Evolutionary conservation across 2,888 invertebrate genomes (phyloP).

Genomic region (Lycaena phlaeas): DNA sequence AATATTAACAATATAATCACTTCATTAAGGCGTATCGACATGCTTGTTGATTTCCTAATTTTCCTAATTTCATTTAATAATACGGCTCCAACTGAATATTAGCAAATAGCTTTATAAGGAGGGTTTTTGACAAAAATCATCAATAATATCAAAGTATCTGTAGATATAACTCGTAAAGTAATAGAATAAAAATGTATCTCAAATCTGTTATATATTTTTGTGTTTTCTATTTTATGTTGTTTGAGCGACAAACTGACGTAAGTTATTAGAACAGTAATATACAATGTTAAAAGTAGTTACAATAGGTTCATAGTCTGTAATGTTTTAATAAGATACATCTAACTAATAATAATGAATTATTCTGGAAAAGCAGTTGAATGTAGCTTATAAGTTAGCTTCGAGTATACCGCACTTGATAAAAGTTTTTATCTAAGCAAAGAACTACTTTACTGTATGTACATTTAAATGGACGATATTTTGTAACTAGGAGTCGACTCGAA

Average conservation of each 20-base stretch:
- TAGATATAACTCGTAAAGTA: background rate
- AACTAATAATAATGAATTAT: no score
- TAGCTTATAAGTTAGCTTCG: no score
- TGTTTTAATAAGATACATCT: no score
- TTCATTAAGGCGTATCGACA: background rate
- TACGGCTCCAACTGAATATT: background rate
- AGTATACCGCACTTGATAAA: no score
- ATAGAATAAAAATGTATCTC: background rate
- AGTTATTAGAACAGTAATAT: no score
- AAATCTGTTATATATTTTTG: background rate
- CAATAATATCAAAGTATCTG: background rate
- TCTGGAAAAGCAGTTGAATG: no score
- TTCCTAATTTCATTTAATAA: conserved; percentile 1
- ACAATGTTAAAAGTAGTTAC: no score
- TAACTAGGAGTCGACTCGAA: no score
- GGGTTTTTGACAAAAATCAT: background rate
- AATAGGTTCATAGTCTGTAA: no score
- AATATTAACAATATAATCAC: background rate
- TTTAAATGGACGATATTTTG: no score
- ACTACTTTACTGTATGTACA: no score
- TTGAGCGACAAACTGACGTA: background rate
- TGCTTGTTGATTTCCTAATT: conserved; percentile 2
- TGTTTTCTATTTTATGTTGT: background rate
- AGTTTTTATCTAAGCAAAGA: no score
- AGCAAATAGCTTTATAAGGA: conserved; percentile 9